Evolutionary conservation across 2,113 vertebrate genomes (phyloP).

Genomic region (Probosciger aterrimus): DNA sequence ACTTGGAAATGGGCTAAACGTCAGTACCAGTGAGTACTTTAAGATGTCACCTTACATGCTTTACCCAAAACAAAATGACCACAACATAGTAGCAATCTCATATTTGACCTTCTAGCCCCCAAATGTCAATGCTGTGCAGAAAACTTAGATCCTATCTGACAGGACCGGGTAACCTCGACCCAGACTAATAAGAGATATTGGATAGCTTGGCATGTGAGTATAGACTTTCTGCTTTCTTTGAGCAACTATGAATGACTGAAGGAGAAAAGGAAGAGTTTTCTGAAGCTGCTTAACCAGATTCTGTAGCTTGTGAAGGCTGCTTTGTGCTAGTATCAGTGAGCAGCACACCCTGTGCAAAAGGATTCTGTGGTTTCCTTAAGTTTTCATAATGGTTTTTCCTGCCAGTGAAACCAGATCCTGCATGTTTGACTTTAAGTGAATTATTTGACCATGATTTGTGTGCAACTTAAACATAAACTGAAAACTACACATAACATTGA

Average conservation of each 20-base stretch:
- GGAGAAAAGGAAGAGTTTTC: neutral
- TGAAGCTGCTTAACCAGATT: neutral
- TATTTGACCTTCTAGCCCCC: neutral
- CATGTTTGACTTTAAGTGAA: slow-evolving; percentile 2
- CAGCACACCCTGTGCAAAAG: neutral
- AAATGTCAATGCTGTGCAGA: neutral
- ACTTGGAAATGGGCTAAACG: neutral
- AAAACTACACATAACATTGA: neutral
- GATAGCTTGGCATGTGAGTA: neutral
- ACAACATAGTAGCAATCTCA: neutral
- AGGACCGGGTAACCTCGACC: neutral
- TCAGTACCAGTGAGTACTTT: neutral
- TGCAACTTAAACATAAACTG: neutral
- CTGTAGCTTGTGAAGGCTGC: neutral
- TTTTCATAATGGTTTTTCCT: slow-evolving; percentile 38
- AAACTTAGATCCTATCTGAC: neutral
- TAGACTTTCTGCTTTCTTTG: neutral
- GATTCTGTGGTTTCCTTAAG: neutral
- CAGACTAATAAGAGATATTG: neutral
- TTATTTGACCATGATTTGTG: slow-evolving; percentile 41
- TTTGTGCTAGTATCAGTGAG: neutral
- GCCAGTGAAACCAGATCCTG: slow-evolving; percentile 23
- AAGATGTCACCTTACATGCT: neutral
- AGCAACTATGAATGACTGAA: neutral
- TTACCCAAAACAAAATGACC: neutral